Conservation (phyloP, 2,113 vertebrate species). For the Manacus vitellinus region DNA sequence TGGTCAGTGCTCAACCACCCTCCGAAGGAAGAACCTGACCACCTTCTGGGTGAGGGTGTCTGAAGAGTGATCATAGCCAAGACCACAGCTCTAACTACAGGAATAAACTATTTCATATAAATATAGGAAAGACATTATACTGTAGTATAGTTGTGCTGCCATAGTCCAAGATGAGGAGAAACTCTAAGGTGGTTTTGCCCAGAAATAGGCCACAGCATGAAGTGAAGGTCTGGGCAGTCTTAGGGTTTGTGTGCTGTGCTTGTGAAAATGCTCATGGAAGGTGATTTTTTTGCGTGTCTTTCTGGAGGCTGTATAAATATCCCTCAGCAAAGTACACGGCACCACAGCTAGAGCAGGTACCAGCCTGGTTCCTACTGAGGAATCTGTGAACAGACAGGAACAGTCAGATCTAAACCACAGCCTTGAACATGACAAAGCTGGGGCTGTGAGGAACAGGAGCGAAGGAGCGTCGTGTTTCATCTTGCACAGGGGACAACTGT, state of each 20-base stretch:
- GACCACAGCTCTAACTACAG: background rate
- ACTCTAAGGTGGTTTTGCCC: background rate
- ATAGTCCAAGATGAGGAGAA: background rate
- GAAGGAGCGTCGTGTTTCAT: background rate
- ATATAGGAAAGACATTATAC: background rate
- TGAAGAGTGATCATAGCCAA: background rate
- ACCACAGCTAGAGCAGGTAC: background rate
- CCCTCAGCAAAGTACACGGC: background rate
- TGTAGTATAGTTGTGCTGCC: background rate
- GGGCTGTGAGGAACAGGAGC: background rate
- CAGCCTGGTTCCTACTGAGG: background rate
- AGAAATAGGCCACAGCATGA: background rate
- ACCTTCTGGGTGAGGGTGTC: background rate
- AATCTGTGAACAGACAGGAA: background rate
- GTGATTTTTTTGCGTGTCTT: background rate
- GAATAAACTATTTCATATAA: background rate
- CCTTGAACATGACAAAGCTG: background rate
- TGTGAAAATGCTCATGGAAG: background rate
- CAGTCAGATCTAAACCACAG: background rate
- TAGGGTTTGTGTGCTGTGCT: background rate
- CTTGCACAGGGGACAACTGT: background rate
- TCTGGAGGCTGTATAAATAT: background rate
- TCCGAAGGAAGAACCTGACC: background rate
- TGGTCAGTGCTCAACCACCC: background rate
- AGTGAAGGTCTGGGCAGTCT: rapidly evolving